Evolutionary conservation across 2,797 vertebrate genomes (phyloP), one percentile per base, ranked within the genome.

Genomic region (Oreortyx pictus): DNA sequence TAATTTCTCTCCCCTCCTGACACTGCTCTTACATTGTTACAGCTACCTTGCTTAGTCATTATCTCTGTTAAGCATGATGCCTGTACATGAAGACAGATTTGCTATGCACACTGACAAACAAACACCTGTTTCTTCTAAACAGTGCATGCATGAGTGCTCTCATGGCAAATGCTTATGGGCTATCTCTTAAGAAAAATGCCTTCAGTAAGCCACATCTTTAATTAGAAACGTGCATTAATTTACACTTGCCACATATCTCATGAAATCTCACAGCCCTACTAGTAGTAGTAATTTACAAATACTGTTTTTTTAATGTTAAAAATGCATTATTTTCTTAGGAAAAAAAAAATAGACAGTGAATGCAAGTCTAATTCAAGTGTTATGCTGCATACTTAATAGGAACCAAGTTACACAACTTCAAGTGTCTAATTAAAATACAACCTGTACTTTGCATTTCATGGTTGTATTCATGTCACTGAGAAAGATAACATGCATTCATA

Each of bases 361-460:
- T 11, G 52, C 5, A 23, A 75, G 41, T 50, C 64, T 92, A 62
- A 85, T 64, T 46, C 37, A 29, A 33, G 49, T 16, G 20, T 54
- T 68, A 39, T 27, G 10, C 14, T 67, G 29, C n/a, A 19, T 8
- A 85, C 54, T 39, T 66, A 39, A 68, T 44, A 60, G 0, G 11
- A 54, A 73, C 2, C 52, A 54, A 61, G 24, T 35, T 20, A 82
- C 46, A 77, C 39, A 23, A 19, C 6, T 68, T 24, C 44, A 79
- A 41, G 70, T 20, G 35, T 29, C 59, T 72, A 49, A 62, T 29
- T 23, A 68, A 88, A 93, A 93, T 43, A 68, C 62, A 75, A 37
- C 3, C 49, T 33, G 61, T n/a, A 78, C 84, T 92, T 78, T 94
- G 90, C 94, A 93, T 90, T 94, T 96, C 94, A 56, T 81, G 92